phyloP scores from a whole-genome alignment of 2,888 invertebrate species.

The Keiferia lycopersicella region DNA sequence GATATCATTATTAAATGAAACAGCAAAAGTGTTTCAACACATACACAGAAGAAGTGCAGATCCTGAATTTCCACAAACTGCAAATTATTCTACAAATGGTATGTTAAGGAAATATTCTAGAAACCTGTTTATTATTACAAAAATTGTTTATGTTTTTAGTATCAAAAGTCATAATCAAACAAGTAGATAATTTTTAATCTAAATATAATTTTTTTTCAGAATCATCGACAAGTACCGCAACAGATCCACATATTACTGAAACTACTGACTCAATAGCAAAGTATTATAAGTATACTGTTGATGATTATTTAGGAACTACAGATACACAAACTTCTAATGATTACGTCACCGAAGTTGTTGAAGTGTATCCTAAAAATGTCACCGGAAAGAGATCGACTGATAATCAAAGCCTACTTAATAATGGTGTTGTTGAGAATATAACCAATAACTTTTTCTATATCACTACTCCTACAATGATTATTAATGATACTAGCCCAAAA shows the following conservation, averaged over 20 bases:
- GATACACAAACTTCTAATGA: not conserved
- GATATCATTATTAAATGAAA: too few relatives aligned
- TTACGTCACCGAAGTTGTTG: not conserved
- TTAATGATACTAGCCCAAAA: not conserved
- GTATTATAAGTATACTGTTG: constrained; percentile 8
- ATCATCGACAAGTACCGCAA: not conserved
- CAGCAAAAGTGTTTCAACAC: too few relatives aligned
- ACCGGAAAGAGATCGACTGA: constrained; percentile 11
- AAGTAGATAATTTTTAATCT: too few relatives aligned
- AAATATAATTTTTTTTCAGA: not conserved
- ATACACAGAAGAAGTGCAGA: too few relatives aligned
- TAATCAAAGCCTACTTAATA: not conserved
- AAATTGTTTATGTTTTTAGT: too few relatives aligned
- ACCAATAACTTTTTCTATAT: not conserved
- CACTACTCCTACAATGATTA: not conserved
- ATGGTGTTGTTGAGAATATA: not conserved
- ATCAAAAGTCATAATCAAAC: too few relatives aligned
- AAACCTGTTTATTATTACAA: too few relatives aligned
- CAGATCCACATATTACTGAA: not conserved
- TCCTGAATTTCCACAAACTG: too few relatives aligned
- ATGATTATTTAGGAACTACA: not conserved
- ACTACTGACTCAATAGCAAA: not conserved
- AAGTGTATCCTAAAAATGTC: not conserved
- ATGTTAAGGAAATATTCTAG: too few relatives aligned
- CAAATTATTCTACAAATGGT: too few relatives aligned